These are phyloP conservation scores for Sturmia bella DNA, from an alignment of 2,888 invertebrate genomes.

Conservation along the genomic window DNA sequence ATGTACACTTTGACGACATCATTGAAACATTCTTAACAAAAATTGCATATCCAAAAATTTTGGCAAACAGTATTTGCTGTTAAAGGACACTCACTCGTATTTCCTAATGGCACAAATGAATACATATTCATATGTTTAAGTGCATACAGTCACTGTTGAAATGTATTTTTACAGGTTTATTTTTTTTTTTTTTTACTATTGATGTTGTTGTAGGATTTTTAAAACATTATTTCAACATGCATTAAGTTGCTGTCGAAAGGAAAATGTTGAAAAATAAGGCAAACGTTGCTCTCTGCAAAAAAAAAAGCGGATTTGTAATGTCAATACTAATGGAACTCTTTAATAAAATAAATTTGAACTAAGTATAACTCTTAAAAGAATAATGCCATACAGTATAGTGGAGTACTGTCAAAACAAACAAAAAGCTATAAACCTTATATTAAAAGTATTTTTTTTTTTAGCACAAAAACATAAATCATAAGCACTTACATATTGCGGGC, in stretches of 20 bases:
- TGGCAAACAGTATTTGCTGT: not conserved
- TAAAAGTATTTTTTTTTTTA: too few relatives aligned
- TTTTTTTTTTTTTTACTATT: not conserved
- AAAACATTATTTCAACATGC: constrained; percentile 28
- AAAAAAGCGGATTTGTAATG: constrained; percentile 24
- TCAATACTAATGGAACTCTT: constrained; percentile 44
- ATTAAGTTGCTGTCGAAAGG: constrained; percentile 19
- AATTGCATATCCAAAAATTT: not conserved
- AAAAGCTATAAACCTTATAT: not conserved
- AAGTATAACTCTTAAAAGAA: constrained; percentile 23
- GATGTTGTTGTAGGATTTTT: constrained; percentile 3
- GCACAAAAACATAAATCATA: too few relatives aligned
- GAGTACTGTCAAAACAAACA: not conserved
- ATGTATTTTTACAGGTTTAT: constrained; percentile 28
- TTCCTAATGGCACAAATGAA: not conserved
- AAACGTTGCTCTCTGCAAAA: constrained; percentile 13
- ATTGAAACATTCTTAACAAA: not conserved
- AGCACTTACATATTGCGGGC: too few relatives aligned
- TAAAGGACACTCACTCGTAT: not conserved
- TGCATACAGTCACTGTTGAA: constrained; percentile 13
- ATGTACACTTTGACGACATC: not conserved
- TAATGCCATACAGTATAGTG: not conserved
- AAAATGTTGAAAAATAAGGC: constrained; percentile 24
- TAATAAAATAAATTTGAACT: constrained; percentile 30
- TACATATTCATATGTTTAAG: not conserved